phyloP scores from a whole-genome alignment of 1,140 invertebrate genomes.

The Drosophila pallidifrons region DNA sequence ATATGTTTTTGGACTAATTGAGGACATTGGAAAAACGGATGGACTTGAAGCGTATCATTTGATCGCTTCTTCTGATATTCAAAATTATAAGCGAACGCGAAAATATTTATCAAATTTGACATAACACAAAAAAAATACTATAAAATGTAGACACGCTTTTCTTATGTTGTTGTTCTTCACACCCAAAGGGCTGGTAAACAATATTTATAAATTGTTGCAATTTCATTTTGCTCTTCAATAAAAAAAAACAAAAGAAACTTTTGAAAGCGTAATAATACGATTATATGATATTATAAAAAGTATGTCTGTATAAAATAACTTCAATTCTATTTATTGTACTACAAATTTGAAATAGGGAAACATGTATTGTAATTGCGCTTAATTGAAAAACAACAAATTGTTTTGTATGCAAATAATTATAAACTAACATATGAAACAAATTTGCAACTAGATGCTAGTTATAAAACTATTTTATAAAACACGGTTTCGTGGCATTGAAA shows the following conservation, averaged over 20 bases:
- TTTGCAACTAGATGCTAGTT: conserved; percentile 44
- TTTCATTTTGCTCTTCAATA: conserved; percentile 24
- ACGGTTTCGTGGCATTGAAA: conserved; percentile 11
- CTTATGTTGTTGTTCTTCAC: conserved; percentile 41
- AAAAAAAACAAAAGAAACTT: neutral
- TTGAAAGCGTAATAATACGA: conserved; percentile 32
- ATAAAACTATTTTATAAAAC: conserved; percentile 41
- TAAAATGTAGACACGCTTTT: conserved; percentile 30
- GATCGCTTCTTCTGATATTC: conserved; percentile 39
- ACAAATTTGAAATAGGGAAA: conserved; percentile 19
- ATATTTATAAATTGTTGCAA: conserved; percentile 32
- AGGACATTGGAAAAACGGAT: neutral
- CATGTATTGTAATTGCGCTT: conserved; percentile 33
- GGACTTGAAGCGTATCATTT: neutral
- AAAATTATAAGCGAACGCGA: conserved; percentile 34
- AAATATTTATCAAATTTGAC: conserved; percentile 41
- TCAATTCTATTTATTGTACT: conserved; percentile 51
- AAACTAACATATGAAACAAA: conserved; percentile 16
- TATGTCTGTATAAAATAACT: conserved; percentile 50
- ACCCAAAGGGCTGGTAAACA: conserved; percentile 27
- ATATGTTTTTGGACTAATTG: conserved; percentile 79
- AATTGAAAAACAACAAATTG: conserved; percentile 26
- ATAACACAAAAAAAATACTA: conserved; percentile 3
- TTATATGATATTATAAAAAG: conserved; percentile 33
- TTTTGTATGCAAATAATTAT: conserved; percentile 26